Conservation (phyloP, 2,113 vertebrate species). For the Oxyruncus cristatus region DNA sequence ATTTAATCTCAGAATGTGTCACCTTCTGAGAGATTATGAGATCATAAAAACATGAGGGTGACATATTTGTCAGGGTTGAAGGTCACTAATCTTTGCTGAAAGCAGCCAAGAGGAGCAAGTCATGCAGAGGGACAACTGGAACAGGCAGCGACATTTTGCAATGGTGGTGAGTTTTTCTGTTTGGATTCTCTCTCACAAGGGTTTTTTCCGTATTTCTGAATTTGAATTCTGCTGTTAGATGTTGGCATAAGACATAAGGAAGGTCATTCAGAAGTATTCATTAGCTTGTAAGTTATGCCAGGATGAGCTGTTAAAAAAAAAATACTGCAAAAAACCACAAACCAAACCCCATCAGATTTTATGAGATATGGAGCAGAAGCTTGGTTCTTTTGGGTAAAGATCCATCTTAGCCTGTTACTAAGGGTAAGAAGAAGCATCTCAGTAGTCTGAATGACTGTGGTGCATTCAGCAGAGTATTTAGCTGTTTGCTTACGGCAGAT, state of each 20-base stretch:
- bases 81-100: conserved; percentile 21
- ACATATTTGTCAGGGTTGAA: conserved; percentile 50
- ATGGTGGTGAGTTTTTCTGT: background rate
- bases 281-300: background rate
- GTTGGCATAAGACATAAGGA: background rate
- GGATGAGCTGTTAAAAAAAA: background rate
- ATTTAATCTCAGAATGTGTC: conserved; percentile 66
- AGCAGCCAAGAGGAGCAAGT: background rate
- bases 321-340: background rate
- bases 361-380: background rate
- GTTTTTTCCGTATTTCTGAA: background rate
- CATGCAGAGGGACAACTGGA: background rate
- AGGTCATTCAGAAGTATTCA: background rate
- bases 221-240: background rate
- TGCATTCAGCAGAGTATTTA: background rate
- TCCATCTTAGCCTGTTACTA: background rate
- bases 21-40: conserved; percentile 58
- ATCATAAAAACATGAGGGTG: conserved; percentile 53
- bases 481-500: background rate
- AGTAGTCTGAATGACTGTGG: background rate
- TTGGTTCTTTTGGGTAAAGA: background rate
- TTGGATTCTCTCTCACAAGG: background rate
- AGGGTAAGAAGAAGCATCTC: background rate
- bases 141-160: background rate
- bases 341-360: background rate